These are phyloP conservation scores for Leucoptera coffeella DNA, from an alignment of 2,888 invertebrate species.

Conservation along the genomic window DNA sequence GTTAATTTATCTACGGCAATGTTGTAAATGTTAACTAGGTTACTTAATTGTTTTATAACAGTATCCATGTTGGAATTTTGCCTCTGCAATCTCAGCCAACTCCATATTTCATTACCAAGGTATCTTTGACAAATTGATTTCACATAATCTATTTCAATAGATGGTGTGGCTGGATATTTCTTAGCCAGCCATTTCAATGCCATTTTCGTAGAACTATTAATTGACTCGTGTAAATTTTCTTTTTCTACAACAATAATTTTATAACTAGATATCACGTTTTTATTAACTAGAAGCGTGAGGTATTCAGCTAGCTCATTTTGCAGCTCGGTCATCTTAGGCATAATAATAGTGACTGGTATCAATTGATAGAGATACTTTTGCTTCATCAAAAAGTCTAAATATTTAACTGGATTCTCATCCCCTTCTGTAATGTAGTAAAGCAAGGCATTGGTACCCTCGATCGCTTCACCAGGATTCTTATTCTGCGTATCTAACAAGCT, in stretches of 20 bases:
- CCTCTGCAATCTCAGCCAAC: conserved; percentile 31
- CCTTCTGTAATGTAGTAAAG: conserved; percentile 26
- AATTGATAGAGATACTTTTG: conserved; percentile 29
- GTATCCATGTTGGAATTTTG: conserved; percentile 24
- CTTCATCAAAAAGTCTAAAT: conserved; percentile 20
- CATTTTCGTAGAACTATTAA: conserved; percentile 22
- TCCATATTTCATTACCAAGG: conserved; percentile 59
- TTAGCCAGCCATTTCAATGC: conserved; percentile 46
- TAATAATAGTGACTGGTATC: conserved; percentile 31
- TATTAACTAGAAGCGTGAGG: conserved; percentile 15
- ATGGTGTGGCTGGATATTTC: conserved; percentile 36
- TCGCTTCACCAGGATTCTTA: conserved; percentile 17
- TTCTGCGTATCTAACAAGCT: conserved; percentile 19
- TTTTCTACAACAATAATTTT: conserved; percentile 23
- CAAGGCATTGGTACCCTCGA: conserved; percentile 35
- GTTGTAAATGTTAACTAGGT: conserved; percentile 61
- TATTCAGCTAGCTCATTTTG: conserved; percentile 14
- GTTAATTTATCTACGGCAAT: conserved; percentile 58
- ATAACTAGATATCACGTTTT: conserved; percentile 23
- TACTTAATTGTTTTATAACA: conserved; percentile 48
- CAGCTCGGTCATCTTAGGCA: conserved; percentile 14
- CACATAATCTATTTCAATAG: conserved; percentile 52
- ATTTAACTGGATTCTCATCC: conserved; percentile 14
- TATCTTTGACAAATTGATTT: conserved; percentile 49
- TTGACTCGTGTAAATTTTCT: conserved; percentile 17